A percentile compares a stretch with the other conserved stretches of the same genome.
phyloP scores from a whole-genome alignment of 1,140 invertebrate genomes.

The Ceratosolen solmsi region DNA sequence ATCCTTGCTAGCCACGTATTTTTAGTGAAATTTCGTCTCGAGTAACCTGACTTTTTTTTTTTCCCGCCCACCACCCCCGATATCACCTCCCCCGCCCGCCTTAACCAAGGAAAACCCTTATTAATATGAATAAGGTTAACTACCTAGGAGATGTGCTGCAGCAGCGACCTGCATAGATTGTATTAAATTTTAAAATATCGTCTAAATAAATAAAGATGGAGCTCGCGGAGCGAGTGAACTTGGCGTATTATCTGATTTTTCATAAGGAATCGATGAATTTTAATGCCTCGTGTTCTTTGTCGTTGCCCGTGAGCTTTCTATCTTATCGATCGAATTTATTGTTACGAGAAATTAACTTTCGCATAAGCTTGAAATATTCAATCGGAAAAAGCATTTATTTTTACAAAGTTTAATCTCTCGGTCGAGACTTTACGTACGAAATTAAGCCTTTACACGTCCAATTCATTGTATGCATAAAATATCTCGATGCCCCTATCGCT shows the following conservation, averaged over 20 bases:
- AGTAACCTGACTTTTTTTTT: conserved; percentile 35
- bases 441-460: background rate
- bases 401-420: background rate
- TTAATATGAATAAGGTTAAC: conserved; percentile 21
- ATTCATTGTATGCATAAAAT: background rate
- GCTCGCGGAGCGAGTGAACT: too few relatives aligned
- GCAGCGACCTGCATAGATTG: background rate
- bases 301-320: background rate
- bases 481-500: background rate
- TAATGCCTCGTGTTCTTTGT: background rate
- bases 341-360: background rate
- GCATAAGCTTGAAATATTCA: background rate
- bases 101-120: conserved; percentile 12
- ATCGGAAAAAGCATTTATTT: background rate
- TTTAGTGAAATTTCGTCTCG: too few relatives aligned
- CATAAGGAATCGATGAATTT: conserved; percentile 21
- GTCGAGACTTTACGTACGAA: background rate
- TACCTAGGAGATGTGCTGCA: background rate
- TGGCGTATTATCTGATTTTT: conserved; percentile 15
- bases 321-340: too few relatives aligned
- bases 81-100: background rate
- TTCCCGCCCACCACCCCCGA: too few relatives aligned
- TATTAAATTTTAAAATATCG: conserved; percentile 5
- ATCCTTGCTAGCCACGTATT: background rate
- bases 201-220: conserved; percentile 1